Conservation (phyloP, 2,113 vertebrate species). For the Ancistrus triradiatus region DNA sequence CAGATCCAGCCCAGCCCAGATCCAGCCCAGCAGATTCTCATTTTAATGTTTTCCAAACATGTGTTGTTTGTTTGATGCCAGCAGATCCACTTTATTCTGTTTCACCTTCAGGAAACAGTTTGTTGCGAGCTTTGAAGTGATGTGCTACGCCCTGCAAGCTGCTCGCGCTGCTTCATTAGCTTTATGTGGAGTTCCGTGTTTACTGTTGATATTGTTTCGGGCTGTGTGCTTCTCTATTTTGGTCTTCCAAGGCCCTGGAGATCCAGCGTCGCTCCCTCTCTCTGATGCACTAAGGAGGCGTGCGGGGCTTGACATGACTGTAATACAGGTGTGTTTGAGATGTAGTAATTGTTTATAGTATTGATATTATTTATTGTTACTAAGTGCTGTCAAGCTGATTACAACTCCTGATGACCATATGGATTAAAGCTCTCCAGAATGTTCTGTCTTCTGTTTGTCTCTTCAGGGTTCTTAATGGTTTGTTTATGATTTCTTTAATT, state of each 20-base stretch:
- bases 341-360: too few species aligned
- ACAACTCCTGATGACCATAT: too few species aligned
- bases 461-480: too few species aligned
- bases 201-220: conserved; percentile 64
- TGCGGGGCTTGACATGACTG: conserved; percentile 15
- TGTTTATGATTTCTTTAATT: too few species aligned
- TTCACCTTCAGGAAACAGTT: conserved; percentile 45
- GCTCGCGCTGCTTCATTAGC: conserved; percentile 64
- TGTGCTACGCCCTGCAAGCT: conserved; percentile 65
- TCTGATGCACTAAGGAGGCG: not conserved
- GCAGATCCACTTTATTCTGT: conserved; percentile 54
- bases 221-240: conserved; percentile 54
- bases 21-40: too few species aligned
- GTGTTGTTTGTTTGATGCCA: conserved; percentile 45
- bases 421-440: too few species aligned
- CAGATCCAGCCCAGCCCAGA: too few species aligned
- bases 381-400: too few species aligned
- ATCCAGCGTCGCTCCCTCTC: not conserved
- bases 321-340: conserved; percentile 18
- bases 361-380: too few species aligned
- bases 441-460: too few species aligned
- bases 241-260: conserved; percentile 34
- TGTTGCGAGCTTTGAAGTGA: conserved; percentile 60
- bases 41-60: conserved; percentile 14
- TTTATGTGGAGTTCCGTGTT: conserved; percentile 59